Conservation (phyloP, 2,888 invertebrate species). For the Morpho deidamia region DNA sequence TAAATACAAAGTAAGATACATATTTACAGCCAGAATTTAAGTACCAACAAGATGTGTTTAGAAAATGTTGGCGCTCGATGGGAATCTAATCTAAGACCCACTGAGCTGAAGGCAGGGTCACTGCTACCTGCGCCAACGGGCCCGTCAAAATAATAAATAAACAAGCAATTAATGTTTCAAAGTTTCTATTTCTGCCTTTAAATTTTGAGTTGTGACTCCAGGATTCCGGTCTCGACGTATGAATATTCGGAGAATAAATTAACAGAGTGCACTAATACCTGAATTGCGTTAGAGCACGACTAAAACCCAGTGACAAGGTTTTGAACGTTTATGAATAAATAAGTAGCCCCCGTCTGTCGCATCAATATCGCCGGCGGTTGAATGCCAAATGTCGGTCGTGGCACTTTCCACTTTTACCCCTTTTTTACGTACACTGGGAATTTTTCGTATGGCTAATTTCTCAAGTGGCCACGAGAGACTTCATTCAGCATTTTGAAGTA, state of each 20-base stretch:
- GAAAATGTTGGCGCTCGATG: too few species aligned
- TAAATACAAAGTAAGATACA: too few species aligned
- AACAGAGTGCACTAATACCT: conserved; percentile 36
- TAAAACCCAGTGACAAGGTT: conserved; percentile 28
- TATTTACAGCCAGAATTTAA: too few species aligned
- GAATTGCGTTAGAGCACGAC: conserved; percentile 23
- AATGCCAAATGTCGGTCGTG: conserved; percentile 71
- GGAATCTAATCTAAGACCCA: too few species aligned
- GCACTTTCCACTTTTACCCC: conserved; percentile 67
- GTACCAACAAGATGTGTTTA: too few species aligned
- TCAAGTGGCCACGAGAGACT: conserved; percentile 24
- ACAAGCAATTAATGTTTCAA: too few species aligned
- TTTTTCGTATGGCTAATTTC: conserved; percentile 58
- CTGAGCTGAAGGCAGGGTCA: too few species aligned
- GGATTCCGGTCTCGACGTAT: conserved; percentile 31
- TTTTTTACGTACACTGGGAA: conserved; percentile 48
- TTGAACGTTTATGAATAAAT: conserved; percentile 66
- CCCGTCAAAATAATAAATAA: too few species aligned
- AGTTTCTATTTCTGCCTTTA: too few species aligned
- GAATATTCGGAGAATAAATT: conserved; percentile 25
- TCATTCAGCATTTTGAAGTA: conserved; percentile 4
- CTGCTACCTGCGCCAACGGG: too few species aligned
- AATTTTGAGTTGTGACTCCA: too few species aligned
- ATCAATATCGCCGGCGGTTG: conserved; percentile 66
- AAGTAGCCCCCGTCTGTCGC: conserved; percentile 64